Base-by-base conservation (phyloP, 2,113 vertebrate species). In the Fregata magnificens region DNA sequence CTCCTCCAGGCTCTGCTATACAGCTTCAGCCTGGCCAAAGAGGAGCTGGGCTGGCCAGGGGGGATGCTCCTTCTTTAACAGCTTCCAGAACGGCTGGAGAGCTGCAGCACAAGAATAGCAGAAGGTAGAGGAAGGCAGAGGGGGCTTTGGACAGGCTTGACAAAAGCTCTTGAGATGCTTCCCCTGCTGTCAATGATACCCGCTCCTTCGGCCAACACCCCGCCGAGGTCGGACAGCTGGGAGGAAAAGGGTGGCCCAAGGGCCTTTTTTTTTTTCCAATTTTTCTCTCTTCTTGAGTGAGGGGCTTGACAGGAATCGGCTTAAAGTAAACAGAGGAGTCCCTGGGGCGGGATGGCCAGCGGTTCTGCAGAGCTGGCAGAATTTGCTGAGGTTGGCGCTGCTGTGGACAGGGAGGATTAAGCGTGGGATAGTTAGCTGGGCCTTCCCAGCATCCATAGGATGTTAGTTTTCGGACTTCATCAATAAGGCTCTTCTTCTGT, bases 401-500 rank as follows among this genome's bases (percentile, higher is more conserved):
- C 81, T 8, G 6, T 0, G 32, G 88, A 4, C 56, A 11, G 56
- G 19, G 34, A 42, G 50, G 83, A 25, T 5, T 6, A 58, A 87
- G 91, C 63, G 78, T 96, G 97, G 95, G 96, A 96, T 80, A 91
- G 77, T 55, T 20, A 9, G 26, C 66, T 21, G 45, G 71, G 63
- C 79, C 82, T 15, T 63, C 87, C 85, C 90, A 55, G 82, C 87
- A 36, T 5, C 96, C 95, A 76, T 45, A 34, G 93, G 94, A 95
- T 94, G 94, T 97, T 88, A 90, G 89, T 95, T 20, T 96, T 95
- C 0, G 1, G 91, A 94, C 93, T 94, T 86, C 94, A 96, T 94
- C 95, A 96, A 95, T 95, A 95, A 93, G 90, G 2, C 78, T 88
- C 93, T 19, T 78, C 94, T 95, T 85, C 82, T 62, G 82, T 0